phyloP scores from a whole-genome alignment of 2,797 vertebrate species.

The Parauchenoglanis ngamensis region DNA sequence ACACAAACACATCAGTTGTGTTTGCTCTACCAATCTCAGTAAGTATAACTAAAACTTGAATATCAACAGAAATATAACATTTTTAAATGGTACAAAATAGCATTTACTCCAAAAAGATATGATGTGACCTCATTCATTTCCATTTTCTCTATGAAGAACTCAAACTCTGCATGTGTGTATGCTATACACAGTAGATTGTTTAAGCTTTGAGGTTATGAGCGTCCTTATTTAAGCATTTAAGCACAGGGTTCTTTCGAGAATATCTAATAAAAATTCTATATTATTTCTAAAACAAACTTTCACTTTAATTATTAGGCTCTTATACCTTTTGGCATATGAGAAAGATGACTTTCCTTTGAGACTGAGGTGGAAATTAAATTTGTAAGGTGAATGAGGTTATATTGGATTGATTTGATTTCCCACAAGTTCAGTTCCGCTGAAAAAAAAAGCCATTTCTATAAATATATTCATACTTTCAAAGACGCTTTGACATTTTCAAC shows the following conservation, averaged over 20 bases:
- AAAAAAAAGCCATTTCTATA: slow-evolving; percentile 26
- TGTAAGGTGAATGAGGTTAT: slow-evolving; percentile 52
- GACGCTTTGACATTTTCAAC: neutral
- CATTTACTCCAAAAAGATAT: neutral
- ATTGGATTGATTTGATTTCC: slow-evolving; percentile 59
- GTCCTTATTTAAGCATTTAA: slow-evolving; percentile 45
- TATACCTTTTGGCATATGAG: slow-evolving; percentile 44
- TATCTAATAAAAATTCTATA: slow-evolving; percentile 57
- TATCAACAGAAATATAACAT: neutral
- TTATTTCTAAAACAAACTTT: slow-evolving; percentile 36
- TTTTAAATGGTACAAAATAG: neutral
- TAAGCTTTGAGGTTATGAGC: neutral
- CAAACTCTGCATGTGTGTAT: neutral
- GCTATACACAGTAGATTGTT: neutral
- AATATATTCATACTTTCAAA: slow-evolving; percentile 12
- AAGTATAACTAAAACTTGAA: too few relatives aligned
- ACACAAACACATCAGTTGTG: neutral
- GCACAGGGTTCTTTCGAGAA: slow-evolving; percentile 58
- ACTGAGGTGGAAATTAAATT: slow-evolving; percentile 52
- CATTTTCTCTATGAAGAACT: neutral
- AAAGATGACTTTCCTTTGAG: slow-evolving; percentile 59
- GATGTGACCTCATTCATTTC: neutral
- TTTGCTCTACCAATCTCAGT: neutral
- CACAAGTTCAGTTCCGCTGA: slow-evolving; percentile 40
- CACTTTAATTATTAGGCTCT: slow-evolving; percentile 54